Evolutionary conservation across 2,797 vertebrate species (phyloP).

Genomic region (Heliangelus exortis): DNA sequence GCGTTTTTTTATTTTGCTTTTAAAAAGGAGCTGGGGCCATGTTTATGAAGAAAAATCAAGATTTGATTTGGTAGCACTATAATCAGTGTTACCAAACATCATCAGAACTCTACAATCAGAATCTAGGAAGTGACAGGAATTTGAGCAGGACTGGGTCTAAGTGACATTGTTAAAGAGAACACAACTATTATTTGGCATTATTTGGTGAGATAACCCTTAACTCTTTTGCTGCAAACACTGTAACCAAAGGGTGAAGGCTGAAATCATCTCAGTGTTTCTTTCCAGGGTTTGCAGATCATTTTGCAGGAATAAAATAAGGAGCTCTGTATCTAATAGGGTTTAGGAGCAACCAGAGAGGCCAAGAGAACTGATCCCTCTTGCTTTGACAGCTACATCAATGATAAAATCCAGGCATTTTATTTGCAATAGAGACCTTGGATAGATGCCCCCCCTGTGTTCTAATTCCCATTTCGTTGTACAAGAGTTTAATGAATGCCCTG

Average conservation of each 20-base stretch:
- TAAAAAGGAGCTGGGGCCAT: neutral
- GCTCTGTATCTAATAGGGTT: neutral
- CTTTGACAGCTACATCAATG: neutral
- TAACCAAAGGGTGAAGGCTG: neutral
- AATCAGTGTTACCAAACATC: too few relatives aligned
- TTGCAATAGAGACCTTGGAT: neutral
- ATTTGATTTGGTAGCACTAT: neutral
- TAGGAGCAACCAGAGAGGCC: neutral
- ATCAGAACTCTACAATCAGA: neutral
- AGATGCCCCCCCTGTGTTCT: neutral
- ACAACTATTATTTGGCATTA: neutral
- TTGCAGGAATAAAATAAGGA: neutral
- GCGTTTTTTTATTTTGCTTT: accelerated
- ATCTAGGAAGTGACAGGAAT: neutral
- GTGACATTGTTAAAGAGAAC: neutral
- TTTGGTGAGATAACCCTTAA: neutral
- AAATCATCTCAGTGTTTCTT: neutral
- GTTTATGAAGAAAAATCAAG: neutral
- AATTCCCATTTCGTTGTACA: neutral
- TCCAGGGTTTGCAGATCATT: neutral
- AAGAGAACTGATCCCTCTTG: neutral
- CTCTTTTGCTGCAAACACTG: neutral
- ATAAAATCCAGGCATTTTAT: neutral
- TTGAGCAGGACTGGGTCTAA: neutral
- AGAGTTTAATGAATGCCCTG: neutral